These are phyloP conservation scores for Drosophila imparisetae DNA, from an alignment of 2,888 invertebrate species.

Conservation along the genomic window DNA sequence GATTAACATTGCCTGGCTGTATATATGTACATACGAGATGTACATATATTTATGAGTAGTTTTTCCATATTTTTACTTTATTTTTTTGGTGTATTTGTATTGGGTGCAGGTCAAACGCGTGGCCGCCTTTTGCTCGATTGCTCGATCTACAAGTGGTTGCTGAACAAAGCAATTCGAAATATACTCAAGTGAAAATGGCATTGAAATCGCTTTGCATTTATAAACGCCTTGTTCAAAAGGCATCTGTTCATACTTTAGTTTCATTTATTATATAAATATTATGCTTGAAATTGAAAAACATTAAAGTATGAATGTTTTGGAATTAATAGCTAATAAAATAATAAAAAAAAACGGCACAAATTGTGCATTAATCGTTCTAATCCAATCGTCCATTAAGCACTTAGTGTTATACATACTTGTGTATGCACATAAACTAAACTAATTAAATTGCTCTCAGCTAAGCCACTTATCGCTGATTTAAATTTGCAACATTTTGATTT, in stretches of 20 bases:
- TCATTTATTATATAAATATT: neutral
- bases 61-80: slow-evolving; percentile 49
- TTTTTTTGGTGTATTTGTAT: slow-evolving; percentile 27
- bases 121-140: slow-evolving; percentile 56
- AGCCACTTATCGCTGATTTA: neutral
- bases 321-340: neutral
- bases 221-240: slow-evolving; percentile 14
- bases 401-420: neutral
- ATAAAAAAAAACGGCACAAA: neutral
- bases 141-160: slow-evolving; percentile 73
- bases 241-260: neutral
- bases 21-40: neutral
- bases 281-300: neutral
- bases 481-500: neutral
- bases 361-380: neutral
- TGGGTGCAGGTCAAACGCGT: slow-evolving; percentile 69
- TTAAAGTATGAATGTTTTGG: neutral
- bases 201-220: slow-evolving; percentile 43
- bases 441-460: slow-evolving; percentile 12
- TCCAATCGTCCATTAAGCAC: neutral
- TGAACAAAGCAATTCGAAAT: slow-evolving; percentile 23
- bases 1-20: slow-evolving; percentile 50
- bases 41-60: slow-evolving; percentile 73
- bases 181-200: slow-evolving; percentile 54
- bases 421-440: neutral